A percentile compares a stretch with the other conserved stretches of the same genome.
These are phyloP conservation scores for Aphyosemion australe DNA, from an alignment of 2,113 vertebrate species.

Conservation along the genomic window DNA sequence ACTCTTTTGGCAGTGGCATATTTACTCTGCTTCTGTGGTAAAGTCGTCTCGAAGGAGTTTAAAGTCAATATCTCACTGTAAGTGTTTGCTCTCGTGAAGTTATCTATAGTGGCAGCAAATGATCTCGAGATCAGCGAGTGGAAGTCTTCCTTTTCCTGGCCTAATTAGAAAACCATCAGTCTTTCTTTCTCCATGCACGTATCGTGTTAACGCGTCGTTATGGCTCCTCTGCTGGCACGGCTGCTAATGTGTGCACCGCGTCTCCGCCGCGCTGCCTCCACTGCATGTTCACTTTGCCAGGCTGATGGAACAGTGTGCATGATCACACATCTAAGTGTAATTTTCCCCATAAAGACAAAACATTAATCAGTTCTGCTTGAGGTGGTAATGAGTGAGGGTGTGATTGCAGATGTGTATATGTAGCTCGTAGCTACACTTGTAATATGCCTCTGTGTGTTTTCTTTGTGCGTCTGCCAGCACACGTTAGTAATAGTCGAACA, in stretches of 20 bases:
- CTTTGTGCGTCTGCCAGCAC: slow-evolving; percentile 45
- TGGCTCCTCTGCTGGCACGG: slow-evolving; percentile 39
- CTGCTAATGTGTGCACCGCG: slow-evolving; percentile 40
- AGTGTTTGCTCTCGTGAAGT: slow-evolving; percentile 44
- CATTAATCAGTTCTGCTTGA: slow-evolving; percentile 41
- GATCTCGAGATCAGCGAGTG: slow-evolving; percentile 47
- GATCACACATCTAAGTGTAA: slow-evolving; percentile 42
- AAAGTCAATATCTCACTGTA: slow-evolving; percentile 55
- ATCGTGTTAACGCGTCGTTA: slow-evolving; percentile 49
- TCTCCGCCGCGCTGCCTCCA: slow-evolving; percentile 26
- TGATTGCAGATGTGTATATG: slow-evolving; percentile 27
- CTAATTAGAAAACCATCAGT: slow-evolving; percentile 72
- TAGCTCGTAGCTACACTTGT: slow-evolving; percentile 11
- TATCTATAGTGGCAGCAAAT: slow-evolving; percentile 44
- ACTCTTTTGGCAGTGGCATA: slow-evolving; percentile 54
- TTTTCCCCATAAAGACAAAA: slow-evolving; percentile 35
- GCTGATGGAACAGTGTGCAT: slow-evolving; percentile 23
- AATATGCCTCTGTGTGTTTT: slow-evolving; percentile 31
- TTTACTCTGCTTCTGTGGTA: slow-evolving; percentile 38
- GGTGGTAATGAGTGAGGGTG: slow-evolving; percentile 41
- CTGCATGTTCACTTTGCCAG: slow-evolving; percentile 40
- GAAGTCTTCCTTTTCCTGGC: slow-evolving; percentile 21
- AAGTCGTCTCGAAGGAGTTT: slow-evolving; percentile 41
- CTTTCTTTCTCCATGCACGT: slow-evolving; percentile 57
- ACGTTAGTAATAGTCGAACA: slow-evolving; percentile 37